These are phyloP conservation scores for Anthonomus grandis DNA, from an alignment of 1,140 invertebrate genomes.

Conservation along the genomic window DNA sequence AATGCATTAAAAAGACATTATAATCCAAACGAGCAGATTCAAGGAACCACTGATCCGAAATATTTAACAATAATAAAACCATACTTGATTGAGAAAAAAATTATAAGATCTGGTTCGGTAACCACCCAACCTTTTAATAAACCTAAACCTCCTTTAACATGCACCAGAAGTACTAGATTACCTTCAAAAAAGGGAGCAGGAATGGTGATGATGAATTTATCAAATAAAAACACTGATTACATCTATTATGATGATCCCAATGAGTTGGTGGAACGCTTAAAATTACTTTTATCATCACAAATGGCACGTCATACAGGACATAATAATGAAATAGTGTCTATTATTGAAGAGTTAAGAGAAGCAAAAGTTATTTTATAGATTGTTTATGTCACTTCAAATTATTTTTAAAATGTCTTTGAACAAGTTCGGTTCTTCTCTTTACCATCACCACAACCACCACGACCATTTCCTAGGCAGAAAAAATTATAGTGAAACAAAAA, in stretches of 20 bases:
- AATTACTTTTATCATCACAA: conserved; percentile 43
- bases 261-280: conserved; percentile 41
- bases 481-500: too few relatives aligned
- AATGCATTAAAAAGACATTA: conserved; percentile 1
- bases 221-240: not conserved
- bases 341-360: conserved; percentile 42
- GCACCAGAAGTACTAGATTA: not conserved
- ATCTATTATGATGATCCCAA: too few relatives aligned
- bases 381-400: too few relatives aligned
- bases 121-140: not conserved
- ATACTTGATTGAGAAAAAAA: not conserved
- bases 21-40: not conserved
- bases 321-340: conserved; percentile 48
- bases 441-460: too few relatives aligned
- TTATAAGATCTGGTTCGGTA: not conserved
- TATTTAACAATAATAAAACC: too few relatives aligned
- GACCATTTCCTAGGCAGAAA: too few relatives aligned
- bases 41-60: too few relatives aligned
- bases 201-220: too few relatives aligned
- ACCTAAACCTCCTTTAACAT: not conserved
- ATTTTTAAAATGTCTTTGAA: too few relatives aligned
- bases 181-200: too few relatives aligned
- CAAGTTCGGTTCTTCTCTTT: too few relatives aligned
- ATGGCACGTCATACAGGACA: conserved; percentile 41
- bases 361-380: too few relatives aligned